Conservation (phyloP, 2,113 vertebrate species). For the Sander vitreus region DNA sequence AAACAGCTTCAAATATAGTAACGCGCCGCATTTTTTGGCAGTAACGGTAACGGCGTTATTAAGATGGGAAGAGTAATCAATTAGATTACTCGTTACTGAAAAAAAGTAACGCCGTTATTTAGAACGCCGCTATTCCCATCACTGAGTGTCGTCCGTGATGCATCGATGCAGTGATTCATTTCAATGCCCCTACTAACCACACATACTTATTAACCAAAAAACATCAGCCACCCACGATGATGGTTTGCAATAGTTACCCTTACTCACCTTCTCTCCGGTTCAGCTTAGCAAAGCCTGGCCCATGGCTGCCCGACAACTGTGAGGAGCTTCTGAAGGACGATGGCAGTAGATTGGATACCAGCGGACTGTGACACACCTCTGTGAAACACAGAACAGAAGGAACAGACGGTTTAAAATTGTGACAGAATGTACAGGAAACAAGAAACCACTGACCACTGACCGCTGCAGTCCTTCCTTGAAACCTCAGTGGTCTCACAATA, state of each 20-base stretch:
- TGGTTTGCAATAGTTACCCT: background rate
- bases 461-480: background rate
- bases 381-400: conserved; percentile 45
- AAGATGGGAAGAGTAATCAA: too few species aligned
- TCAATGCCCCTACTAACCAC: too few species aligned
- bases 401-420: background rate
- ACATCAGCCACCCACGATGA: too few species aligned
- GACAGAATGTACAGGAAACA: background rate
- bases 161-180: too few species aligned
- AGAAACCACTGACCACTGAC: background rate
- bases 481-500: background rate
- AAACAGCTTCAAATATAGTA: too few species aligned
- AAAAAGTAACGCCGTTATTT: too few species aligned
- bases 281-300: conserved; percentile 90
- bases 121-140: too few species aligned
- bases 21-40: too few species aligned
- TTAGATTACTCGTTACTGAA: too few species aligned
- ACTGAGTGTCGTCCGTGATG: too few species aligned
- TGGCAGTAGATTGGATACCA: conserved; percentile 87
- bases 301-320: conserved; percentile 85
- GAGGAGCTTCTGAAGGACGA: conserved; percentile 94
- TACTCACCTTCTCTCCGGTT: conserved; percentile 93
- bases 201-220: background rate
- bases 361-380: conserved; percentile 91
- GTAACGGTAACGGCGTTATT: too few species aligned